Conservation (phyloP, 2,113 vertebrate genomes). For the Aptenodytes forsteri region DNA sequence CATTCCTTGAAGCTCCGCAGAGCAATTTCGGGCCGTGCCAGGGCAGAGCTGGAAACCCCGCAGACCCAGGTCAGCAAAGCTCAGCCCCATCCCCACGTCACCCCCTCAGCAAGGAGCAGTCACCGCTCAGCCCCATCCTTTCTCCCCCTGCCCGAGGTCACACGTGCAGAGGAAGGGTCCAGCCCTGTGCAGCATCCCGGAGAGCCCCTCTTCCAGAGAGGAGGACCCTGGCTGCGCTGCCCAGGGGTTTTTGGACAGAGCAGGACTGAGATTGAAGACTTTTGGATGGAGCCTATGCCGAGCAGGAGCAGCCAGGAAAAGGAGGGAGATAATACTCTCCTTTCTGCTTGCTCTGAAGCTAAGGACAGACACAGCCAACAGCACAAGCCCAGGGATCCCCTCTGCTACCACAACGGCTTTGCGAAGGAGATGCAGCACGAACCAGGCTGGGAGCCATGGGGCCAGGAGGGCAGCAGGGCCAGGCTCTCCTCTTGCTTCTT, state of each 20-base stretch:
- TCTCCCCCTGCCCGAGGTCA: background rate
- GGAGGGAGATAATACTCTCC: background rate
- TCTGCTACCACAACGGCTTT: rapidly evolving
- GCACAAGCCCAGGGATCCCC: background rate
- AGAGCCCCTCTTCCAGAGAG: background rate
- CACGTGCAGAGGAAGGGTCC: background rate
- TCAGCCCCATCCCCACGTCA: background rate
- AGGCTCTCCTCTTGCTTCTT: background rate
- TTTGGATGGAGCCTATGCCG: rapidly evolving
- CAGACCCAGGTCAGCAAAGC: background rate
- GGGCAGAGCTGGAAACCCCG: background rate
- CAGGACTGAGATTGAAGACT: background rate
- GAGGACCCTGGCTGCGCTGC: background rate
- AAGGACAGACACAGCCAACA: background rate
- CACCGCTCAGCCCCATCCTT: background rate
- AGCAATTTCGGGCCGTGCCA: background rate
- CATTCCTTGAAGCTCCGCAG: background rate
- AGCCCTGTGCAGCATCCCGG: background rate
- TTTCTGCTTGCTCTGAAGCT: background rate
- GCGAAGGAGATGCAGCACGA: background rate
- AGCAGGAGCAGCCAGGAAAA: background rate
- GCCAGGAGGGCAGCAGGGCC: background rate
- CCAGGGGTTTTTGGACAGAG: background rate
- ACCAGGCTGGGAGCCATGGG: background rate
- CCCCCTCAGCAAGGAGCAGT: background rate